Evolutionary conservation across 2,113 vertebrate genomes (phyloP).

Genomic region (Eurystomus gularis): DNA sequence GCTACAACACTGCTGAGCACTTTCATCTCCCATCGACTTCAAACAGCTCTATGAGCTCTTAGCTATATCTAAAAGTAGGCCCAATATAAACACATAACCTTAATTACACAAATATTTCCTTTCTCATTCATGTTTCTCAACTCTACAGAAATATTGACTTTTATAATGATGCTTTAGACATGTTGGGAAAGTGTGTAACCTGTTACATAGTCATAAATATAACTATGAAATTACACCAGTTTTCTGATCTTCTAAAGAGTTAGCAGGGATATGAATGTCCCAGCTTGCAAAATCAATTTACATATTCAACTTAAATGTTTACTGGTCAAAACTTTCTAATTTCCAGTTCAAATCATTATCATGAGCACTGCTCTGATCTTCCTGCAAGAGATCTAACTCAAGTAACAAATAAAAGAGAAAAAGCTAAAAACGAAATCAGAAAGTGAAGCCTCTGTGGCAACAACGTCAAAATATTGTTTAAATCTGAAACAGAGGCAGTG

Average conservation of each 20-base stretch:
- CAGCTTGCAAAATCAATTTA: slow-evolving; percentile 5
- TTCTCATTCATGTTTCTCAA: neutral
- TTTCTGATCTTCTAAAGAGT: neutral
- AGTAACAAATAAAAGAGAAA: neutral
- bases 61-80: neutral
- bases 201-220: neutral
- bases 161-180: neutral
- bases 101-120: neutral
- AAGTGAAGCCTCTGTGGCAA: neutral
- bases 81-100: neutral
- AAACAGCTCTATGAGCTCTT: neutral
- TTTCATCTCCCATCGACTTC: neutral
- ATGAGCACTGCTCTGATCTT: neutral
- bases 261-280: neutral
- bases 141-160: neutral
- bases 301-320: neutral
- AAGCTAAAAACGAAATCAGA: neutral
- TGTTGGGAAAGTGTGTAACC: neutral
- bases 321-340: neutral
- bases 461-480: neutral
- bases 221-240: neutral
- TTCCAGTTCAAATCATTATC: neutral
- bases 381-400: neutral
- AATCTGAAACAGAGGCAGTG: neutral
- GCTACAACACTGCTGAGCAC: neutral